Conservation (phyloP, 2,888 invertebrate species). For the Acheta domesticus region DNA sequence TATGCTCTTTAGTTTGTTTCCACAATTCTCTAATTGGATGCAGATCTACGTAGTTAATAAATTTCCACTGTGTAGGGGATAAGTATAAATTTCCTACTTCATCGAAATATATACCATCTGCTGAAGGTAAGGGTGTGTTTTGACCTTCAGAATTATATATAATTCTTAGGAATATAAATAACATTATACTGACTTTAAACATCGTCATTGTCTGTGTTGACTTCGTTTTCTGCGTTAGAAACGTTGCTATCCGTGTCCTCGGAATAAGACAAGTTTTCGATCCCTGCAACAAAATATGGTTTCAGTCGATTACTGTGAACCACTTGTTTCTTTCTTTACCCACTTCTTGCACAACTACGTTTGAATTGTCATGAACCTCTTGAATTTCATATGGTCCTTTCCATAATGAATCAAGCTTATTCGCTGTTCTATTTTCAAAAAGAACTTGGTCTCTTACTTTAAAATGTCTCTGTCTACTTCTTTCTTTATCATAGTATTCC, state of each 20-base stretch:
- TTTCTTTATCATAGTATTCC: not conserved
- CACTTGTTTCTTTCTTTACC: not conserved
- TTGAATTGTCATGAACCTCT: not conserved
- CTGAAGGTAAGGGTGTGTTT: not conserved
- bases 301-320: not conserved
- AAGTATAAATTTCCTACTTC: not conserved
- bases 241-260: too few relatives aligned
- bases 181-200: too few relatives aligned
- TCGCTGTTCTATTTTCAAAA: not conserved
- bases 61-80: not conserved
- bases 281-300: not conserved
- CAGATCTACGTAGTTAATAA: not conserved
- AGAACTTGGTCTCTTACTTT: not conserved
- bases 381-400: not conserved
- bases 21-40: too few relatives aligned
- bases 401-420: not conserved
- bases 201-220: too few relatives aligned
- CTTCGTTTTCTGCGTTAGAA: too few relatives aligned
- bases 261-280: too few relatives aligned
- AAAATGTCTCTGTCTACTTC: not conserved
- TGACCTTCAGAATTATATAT: too few relatives aligned
- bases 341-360: not conserved
- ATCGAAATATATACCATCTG: not conserved
- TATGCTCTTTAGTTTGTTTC: too few relatives aligned
- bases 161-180: too few relatives aligned